These are phyloP conservation scores for Prosapia bicincta DNA, from an alignment of 2,888 invertebrate genomes.

Conservation along the genomic window DNA sequence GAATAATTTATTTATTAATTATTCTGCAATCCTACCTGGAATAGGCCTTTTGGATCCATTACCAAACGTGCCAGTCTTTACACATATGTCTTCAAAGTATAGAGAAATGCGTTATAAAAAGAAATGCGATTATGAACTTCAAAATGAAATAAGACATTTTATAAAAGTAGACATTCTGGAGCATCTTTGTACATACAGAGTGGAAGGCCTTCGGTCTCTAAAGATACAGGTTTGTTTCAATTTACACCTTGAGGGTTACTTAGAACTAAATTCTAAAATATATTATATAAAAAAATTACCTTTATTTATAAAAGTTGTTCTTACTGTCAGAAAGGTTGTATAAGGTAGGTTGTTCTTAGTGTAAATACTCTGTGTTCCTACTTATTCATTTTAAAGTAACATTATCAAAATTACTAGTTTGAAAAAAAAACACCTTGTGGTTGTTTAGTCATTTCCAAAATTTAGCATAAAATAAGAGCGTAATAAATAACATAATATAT, in stretches of 20 bases:
- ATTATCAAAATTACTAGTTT: too few relatives aligned
- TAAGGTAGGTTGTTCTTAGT: too few relatives aligned
- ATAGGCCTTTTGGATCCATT: slow-evolving; percentile 53
- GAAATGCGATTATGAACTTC: slow-evolving; percentile 41
- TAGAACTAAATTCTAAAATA: background rate
- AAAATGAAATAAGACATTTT: slow-evolving; percentile 52
- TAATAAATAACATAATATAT: too few relatives aligned
- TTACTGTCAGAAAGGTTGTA: too few relatives aligned
- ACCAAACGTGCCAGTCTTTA: slow-evolving; percentile 47
- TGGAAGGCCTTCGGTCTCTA: slow-evolving; percentile 53
- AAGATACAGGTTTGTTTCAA: slow-evolving; percentile 45
- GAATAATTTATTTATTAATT: slow-evolving; percentile 53
- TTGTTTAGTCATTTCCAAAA: too few relatives aligned
- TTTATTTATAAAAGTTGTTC: background rate
- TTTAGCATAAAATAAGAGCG: too few relatives aligned
- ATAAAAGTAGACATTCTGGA: slow-evolving; percentile 45
- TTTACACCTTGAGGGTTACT: too few relatives aligned
- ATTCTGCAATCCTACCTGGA: slow-evolving; percentile 49
- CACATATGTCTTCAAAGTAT: slow-evolving; percentile 44
- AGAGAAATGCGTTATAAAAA: slow-evolving; percentile 44
- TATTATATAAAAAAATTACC: background rate
- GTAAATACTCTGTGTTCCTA: too few relatives aligned
- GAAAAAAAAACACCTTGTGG: too few relatives aligned
- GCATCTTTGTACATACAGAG: slow-evolving; percentile 41
- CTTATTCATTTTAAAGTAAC: too few relatives aligned